These are phyloP conservation scores for Macrobrachium nipponense DNA, from an alignment of 1,140 invertebrate genomes.

Conservation along the genomic window DNA sequence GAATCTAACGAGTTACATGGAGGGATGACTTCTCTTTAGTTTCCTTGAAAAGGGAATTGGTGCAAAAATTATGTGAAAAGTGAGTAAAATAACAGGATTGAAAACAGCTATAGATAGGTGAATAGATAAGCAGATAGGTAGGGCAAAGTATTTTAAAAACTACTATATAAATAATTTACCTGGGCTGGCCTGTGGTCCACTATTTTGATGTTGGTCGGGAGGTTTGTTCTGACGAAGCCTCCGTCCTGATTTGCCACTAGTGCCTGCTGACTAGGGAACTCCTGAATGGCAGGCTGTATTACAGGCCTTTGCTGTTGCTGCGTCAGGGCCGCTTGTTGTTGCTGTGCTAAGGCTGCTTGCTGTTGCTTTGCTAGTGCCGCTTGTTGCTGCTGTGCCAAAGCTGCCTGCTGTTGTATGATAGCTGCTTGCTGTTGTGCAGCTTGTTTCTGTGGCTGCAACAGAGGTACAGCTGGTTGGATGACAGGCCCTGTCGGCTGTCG, in stretches of 20 bases:
- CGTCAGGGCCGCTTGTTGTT: not conserved
- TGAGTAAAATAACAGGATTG: too few species aligned
- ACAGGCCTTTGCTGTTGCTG: not conserved
- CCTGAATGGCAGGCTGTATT: not conserved
- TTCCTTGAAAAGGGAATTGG: too few species aligned
- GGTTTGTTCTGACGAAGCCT: conserved; percentile 32
- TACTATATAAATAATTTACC: not conserved
- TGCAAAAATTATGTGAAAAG: too few species aligned
- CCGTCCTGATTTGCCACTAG: not conserved
- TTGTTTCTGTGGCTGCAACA: not conserved
- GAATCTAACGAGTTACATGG: too few species aligned
- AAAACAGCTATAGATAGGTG: too few species aligned
- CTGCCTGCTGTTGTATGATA: not conserved
- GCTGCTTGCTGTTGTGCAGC: not conserved
- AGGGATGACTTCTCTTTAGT: too few species aligned
- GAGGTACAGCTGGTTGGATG: too few species aligned
- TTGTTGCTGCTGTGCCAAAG: not conserved
- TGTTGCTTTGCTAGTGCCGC: not conserved
- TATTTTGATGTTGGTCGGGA: conserved; percentile 18
- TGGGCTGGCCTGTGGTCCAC: conserved; percentile 40
- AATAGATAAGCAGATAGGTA: too few species aligned
- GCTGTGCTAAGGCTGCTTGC: not conserved
- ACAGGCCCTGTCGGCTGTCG: too few species aligned
- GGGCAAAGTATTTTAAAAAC: not conserved
- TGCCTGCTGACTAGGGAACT: too few species aligned